Conservation (phyloP, 1,140 invertebrate species). For the Eueides isabella region DNA sequence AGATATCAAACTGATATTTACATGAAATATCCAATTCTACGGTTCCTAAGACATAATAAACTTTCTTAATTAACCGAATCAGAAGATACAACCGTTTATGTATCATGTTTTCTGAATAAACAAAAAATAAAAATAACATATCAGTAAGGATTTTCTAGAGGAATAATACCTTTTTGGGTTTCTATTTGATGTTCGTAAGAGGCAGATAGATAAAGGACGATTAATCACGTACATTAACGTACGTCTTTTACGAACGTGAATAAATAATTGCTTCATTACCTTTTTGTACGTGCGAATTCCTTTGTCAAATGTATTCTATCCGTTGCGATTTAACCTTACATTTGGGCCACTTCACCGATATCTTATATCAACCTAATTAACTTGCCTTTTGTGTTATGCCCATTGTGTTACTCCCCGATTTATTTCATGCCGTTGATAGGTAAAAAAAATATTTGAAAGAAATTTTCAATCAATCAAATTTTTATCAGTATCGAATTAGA, state of each 20-base stretch:
- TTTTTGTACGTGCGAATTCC: background rate
- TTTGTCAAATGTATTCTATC: constrained; percentile 7
- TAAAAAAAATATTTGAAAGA: too few species aligned
- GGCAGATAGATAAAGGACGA: constrained; percentile 10
- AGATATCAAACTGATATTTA: too few species aligned
- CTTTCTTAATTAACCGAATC: too few species aligned
- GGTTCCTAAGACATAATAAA: too few species aligned
- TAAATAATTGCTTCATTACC: constrained; percentile 1
- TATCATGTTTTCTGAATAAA: too few species aligned
- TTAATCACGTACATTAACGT: background rate
- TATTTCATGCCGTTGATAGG: too few species aligned
- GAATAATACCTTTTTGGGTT: background rate
- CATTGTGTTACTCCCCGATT: too few species aligned
- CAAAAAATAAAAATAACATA: too few species aligned
- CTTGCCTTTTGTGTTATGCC: background rate
- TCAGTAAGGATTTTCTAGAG: background rate
- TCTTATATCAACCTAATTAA: background rate
- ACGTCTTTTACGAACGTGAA: background rate
- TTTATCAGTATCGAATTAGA: too few species aligned
- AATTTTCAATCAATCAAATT: too few species aligned
- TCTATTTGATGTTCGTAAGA: background rate
- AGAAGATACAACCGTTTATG: too few species aligned
- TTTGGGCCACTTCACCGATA: background rate
- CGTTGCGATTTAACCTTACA: background rate
- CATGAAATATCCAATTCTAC: too few species aligned